Base-by-base conservation (phyloP, 2,797 vertebrate species). In the Caiman crocodilus region DNA sequence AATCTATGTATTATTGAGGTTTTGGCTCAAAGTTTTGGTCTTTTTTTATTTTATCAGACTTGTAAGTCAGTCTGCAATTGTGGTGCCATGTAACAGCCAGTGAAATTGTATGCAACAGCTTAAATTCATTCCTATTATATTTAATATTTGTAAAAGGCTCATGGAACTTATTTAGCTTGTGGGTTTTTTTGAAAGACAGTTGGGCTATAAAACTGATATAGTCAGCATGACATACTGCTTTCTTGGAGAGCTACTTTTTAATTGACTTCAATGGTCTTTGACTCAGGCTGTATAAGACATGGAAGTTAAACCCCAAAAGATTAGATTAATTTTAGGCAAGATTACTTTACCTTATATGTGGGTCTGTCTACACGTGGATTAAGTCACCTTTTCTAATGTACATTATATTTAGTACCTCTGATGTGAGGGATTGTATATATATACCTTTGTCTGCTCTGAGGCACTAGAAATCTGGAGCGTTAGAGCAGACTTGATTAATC, bases 1-100 rank as follows among this genome's bases (percentile, higher is more conserved):
- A 32, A 64, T 50, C 56, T 63, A 80, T 80, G 28, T 80, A 83
- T 59, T 85, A 6, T 26, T 63, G 74, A 21, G 9, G 2, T 58
- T 93, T 91, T 84, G 90, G 23, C 35, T 55, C 20, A 21, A 26
- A 32, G 58, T 89, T 91, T 82, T 90, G 61, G 14, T 86, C 28
- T 75, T 76, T 77, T 58, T 56, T 80, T 30, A 21, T 77, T 89
- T 78, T 57, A 65, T 75, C 63, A 84, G 57, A 88, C 26, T 65
- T 71, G 32, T 15, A 69, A 80, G 14, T 78, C 82, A 78, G 26
- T 75, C n/a, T 82, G 56, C 7, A 56, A 50, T 56, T 94, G 30
- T 35, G 14, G 30, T 85, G 61, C 71, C 18, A 7, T 85, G 26
- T 17, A 87, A 4, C 76, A 84, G 8, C n/a, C 10, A 81, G 76